Base-by-base conservation (phyloP, 2,888 invertebrate genomes). In the Tolmerus cingulatus region DNA sequence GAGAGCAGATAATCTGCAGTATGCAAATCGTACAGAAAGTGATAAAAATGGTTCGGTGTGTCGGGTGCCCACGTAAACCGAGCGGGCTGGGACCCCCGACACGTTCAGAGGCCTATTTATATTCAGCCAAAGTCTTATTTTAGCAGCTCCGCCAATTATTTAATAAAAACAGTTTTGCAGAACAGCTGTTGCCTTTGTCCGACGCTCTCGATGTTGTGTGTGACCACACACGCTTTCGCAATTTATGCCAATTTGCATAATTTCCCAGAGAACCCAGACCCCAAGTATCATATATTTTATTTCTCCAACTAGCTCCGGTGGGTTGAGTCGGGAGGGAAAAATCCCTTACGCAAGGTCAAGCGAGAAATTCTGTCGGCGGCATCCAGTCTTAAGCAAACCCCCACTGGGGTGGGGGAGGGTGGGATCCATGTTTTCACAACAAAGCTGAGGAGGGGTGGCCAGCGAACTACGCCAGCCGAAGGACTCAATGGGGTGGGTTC, bases 221-320 rank as follows among this genome's bases (percentile, higher is more conserved):
- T 23, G 66, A 66, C 66, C 66, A 66, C 37, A 79, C 82, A 82
- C 51, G 82, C n/a, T 57, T 82, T 66, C 57, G 57, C 30, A 57
- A 82, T 82, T 82, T 37, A 34, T 37, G 82, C n/a, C 57, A 82
- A 82, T 82, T 57, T 82, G 57, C 55, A 82, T 82, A 82, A 57
- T 57, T n/a, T 37, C 57, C 55, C n/a, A 43, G 14, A 14, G 43
- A 37, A 43, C 43, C 43, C 43, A 34, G 37, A 57, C 34, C 57
- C 55, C n/a, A 81, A 19, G 66, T 30, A n/a, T n/a, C n/a, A n/a
- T n/a, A 27, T 5, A 16, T 46, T 27, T 4, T 23, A 23, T 19
- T 66, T 19, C 66, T 7, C n/a, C 55, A n/a, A 55, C 19, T 66
- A 23, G 27, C 43, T 30, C 34, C 34, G 27, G 27, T n/a, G 30